phyloP scores from a whole-genome alignment of 2,888 invertebrate species.

The Drosophila infuscata region DNA sequence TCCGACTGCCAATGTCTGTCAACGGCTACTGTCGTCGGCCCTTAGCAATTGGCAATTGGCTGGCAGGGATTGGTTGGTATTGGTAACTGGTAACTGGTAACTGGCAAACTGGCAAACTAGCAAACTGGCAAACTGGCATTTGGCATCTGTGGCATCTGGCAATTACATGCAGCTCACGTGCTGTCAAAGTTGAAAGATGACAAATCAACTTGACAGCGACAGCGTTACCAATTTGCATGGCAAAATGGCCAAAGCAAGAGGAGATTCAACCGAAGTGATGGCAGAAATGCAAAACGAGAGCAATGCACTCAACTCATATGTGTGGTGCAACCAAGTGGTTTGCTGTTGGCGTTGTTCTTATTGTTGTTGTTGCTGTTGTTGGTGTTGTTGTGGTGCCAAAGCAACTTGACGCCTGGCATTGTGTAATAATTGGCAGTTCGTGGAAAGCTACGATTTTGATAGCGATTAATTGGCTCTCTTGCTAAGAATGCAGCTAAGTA shows the following conservation, averaged over 20 bases:
- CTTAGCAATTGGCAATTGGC: conserved; percentile 48
- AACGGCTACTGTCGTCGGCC: conserved; percentile 58
- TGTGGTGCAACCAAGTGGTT: conserved; percentile 14
- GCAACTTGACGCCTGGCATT: conserved; percentile 73
- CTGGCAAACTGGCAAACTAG: conserved; percentile 5
- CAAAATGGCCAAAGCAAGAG: conserved; percentile 65
- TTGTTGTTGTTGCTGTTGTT: conserved; percentile 3
- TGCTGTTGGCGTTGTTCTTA: conserved; percentile 16
- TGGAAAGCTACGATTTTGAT: conserved; percentile 72
- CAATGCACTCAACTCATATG: conserved; percentile 42
- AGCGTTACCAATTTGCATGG: conserved; percentile 73
- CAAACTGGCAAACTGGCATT: conserved; percentile 25
- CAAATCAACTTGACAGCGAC: conserved; percentile 77
- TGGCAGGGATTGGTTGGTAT: conserved; percentile 17
- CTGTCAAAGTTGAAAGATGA: conserved; percentile 80
- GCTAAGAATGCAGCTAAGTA: conserved; percentile 57
- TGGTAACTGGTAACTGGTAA: conserved; percentile 19
- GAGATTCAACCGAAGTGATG: conserved; percentile 66
- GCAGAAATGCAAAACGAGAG: conserved; percentile 58
- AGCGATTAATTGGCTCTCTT: conserved; percentile 73
- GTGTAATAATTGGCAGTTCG: conserved; percentile 80
- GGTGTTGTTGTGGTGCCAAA: conserved; percentile 39
- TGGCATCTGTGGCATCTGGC: conserved; percentile 52
- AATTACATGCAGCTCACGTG: conserved; percentile 80
- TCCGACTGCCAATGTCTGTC: conserved; percentile 72